These are phyloP conservation scores for Brachionichthys hirsutus DNA, from an alignment of 2,113 vertebrate species.

Conservation along the genomic window DNA sequence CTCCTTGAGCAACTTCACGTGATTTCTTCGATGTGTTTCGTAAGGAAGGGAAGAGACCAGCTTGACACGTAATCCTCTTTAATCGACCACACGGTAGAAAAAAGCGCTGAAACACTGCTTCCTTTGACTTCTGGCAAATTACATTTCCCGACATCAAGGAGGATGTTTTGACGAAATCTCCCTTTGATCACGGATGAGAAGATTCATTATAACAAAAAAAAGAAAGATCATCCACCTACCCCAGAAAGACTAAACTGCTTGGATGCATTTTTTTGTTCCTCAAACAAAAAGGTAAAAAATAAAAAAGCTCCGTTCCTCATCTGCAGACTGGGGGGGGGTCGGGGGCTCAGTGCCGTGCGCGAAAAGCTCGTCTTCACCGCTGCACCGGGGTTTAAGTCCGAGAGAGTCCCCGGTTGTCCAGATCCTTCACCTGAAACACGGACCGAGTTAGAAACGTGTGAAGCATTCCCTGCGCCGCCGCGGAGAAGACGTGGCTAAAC, in stretches of 20 bases:
- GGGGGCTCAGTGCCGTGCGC: conserved; percentile 83
- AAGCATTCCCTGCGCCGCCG: too few species aligned
- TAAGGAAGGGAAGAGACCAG: not conserved
- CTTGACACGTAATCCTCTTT: conserved; percentile 48
- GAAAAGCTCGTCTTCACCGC: conserved; percentile 40
- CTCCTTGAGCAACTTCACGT: not conserved
- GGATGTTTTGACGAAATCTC: conserved; percentile 69
- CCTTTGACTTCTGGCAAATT: conserved; percentile 77
- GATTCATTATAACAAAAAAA: conserved; percentile 66
- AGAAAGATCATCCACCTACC: conserved; percentile 45
- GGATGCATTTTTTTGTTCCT: conserved; percentile 71
- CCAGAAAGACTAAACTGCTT: conserved; percentile 72
- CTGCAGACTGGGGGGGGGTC: conserved; percentile 75
- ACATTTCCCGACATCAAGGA: conserved; percentile 57
- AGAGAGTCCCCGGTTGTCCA: conserved; percentile 95
- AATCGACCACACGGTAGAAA: conserved; percentile 68
- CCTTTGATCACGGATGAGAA: conserved; percentile 65
- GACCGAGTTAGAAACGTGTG: not conserved
- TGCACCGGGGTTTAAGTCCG: conserved; percentile 81
- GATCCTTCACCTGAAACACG: conserved; percentile 89
- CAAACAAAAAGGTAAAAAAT: too few species aligned
- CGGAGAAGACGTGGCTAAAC: too few species aligned
- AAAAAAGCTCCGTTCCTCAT: conserved; percentile 70
- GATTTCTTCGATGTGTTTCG: not conserved
- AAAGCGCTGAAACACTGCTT: conserved; percentile 64